A percentile compares a stretch with the other conserved stretches of the same genome.
phyloP scores from a whole-genome alignment of 1,140 invertebrate species.

The Aphelinus certus region DNA sequence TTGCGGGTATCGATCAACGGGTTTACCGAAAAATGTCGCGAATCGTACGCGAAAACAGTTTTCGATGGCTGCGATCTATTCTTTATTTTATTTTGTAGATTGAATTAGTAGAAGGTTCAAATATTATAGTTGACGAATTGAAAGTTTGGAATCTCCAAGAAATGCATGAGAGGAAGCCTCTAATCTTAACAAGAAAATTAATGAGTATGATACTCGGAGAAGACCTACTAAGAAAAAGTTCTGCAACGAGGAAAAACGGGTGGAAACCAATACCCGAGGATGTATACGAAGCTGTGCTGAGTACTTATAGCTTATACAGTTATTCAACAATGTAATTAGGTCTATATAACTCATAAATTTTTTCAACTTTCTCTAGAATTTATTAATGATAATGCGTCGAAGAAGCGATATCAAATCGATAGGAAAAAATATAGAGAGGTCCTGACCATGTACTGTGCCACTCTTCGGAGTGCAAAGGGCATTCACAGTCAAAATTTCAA shows the following conservation, averaged over 20 bases:
- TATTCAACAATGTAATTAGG: neutral
- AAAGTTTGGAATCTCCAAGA: neutral
- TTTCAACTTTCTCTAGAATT: too few species aligned
- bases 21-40: too few species aligned
- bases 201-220: neutral
- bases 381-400: too few species aligned
- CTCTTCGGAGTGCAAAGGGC: too few species aligned
- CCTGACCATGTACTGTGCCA: too few species aligned
- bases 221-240: neutral
- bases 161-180: neutral
- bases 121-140: neutral
- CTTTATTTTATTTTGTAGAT: neutral
- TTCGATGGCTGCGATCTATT: too few species aligned
- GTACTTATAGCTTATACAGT: neutral
- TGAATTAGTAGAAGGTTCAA: neutral
- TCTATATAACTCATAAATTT: too few species aligned
- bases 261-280: neutral
- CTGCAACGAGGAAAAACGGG: neutral
- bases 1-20: too few species aligned
- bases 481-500: too few species aligned
- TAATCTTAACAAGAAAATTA: neutral
- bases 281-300: neutral
- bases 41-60: too few species aligned
- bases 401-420: too few species aligned
- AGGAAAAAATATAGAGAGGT: too few species aligned